Evolutionary conservation across 2,113 vertebrate species (phyloP), one percentile per base, ranked within the genome.

Genomic region (Morphnarchus princeps): DNA sequence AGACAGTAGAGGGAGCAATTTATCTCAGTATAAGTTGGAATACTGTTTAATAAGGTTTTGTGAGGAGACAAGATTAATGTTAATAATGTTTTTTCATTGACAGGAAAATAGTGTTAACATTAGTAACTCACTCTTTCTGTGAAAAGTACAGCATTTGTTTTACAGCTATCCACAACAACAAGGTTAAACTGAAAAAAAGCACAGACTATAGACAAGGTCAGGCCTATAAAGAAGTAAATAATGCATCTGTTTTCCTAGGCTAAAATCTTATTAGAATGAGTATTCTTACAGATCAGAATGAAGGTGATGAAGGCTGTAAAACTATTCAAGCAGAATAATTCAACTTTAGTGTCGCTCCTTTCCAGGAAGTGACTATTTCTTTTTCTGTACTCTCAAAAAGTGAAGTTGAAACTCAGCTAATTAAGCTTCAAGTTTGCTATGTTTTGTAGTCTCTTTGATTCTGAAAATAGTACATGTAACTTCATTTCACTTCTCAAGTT

Each of bases 261-360:
- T 94, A 81, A 94, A 95, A 78, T 90, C 47, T 81, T 90, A 89
- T 62, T 93, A 96, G 70, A 88, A 94, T 95, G 71, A 95, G 91
- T 95, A 95, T 83, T 96, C 67, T 76, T 85, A 55, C 38, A 83
- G 84, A 94, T 96, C 61, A 95, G 54, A 95, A 87, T 52, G 86
- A 76, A 91, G 43, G 86, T 95, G 94, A 90, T 87, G 91, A 67
- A 91, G 47, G 52, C 78, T 87, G 81, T 90, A 91, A 95, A 97
- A 55, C 49, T 92, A 81, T 96, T 97, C 86, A 91, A 86, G 90
- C 54, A 93, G 61, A 94, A 87, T 95, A 97, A 94, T 95, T 95
- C 89, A 92, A 81, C 79, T 91, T 87, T 31, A 93, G 52, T 69
- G 54, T 92, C 69, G 76, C 40, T 74, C 15, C 32, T 24, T 89